phyloP scores from a whole-genome alignment of 2,113 vertebrate genomes.

The Pangasianodon hypophthalmus region DNA sequence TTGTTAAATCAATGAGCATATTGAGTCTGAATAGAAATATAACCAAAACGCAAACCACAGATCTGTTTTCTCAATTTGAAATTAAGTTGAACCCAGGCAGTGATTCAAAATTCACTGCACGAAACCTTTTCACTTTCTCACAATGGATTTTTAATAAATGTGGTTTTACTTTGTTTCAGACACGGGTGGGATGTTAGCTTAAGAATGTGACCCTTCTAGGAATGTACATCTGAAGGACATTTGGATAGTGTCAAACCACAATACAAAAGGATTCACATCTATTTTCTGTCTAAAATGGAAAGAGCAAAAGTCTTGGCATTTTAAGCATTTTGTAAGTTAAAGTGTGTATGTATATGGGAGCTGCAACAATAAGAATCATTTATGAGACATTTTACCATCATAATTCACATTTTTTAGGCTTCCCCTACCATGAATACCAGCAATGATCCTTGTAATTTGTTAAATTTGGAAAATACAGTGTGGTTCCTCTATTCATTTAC shows the following conservation, averaged over 20 bases:
- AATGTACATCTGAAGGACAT: slow-evolving; percentile 63
- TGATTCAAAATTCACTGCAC: slow-evolving; percentile 65
- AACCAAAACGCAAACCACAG: slow-evolving; percentile 70
- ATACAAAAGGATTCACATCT: slow-evolving; percentile 54
- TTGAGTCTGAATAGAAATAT: slow-evolving; percentile 63
- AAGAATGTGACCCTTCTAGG: slow-evolving; percentile 69
- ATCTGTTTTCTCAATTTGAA: slow-evolving; percentile 73
- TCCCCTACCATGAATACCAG: not conserved
- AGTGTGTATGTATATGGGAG: not conserved
- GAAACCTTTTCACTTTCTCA: slow-evolving; percentile 65
- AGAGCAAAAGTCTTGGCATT: not conserved
- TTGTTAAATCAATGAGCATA: slow-evolving; percentile 58
- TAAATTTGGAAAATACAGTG: not conserved
- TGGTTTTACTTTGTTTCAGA: slow-evolving; percentile 70
- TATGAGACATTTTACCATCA: not conserved
- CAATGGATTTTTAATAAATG: slow-evolving; percentile 71
- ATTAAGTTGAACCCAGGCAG: slow-evolving; percentile 62
- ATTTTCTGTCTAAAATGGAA: slow-evolving; percentile 29
- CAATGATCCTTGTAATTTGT: not conserved
- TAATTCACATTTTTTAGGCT: not conserved
- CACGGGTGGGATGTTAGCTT: slow-evolving; percentile 59
- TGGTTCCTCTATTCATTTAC: not conserved
- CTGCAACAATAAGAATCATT: not conserved
- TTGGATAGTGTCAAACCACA: slow-evolving; percentile 58
- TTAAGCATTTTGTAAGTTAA: not conserved